A percentile compares a stretch with the other conserved stretches of the same genome.
phyloP scores from a whole-genome alignment of 1,140 invertebrate genomes.

The Phortica variegata region DNA sequence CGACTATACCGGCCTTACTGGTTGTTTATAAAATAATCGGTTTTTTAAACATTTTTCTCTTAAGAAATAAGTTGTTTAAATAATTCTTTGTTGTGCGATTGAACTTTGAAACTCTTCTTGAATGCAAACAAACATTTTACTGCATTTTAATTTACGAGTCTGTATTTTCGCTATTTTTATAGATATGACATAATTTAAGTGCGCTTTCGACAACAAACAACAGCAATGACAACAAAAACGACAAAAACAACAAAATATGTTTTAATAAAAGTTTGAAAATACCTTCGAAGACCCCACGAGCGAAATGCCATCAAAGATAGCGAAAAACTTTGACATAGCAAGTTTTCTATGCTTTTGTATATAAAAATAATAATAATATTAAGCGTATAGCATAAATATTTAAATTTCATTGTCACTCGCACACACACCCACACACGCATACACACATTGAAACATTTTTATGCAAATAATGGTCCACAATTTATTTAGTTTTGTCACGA shows the following conservation, averaged over 20 bases:
- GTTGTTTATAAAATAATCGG: not conserved
- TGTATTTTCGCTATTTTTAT: constrained; percentile 49
- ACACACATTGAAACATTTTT: constrained; percentile 31
- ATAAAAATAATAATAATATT: constrained; percentile 46
- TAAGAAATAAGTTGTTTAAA: constrained; percentile 22
- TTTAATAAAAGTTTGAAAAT: constrained; percentile 45
- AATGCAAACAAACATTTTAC: not conserved
- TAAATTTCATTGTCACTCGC: constrained; percentile 53
- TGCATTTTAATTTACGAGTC: constrained; percentile 36
- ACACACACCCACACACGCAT: constrained; percentile 16
- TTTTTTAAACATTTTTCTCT: constrained; percentile 25
- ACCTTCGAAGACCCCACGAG: constrained; percentile 1
- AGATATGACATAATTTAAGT: constrained; percentile 28
- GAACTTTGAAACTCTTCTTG: not conserved
- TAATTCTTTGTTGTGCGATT: no score
- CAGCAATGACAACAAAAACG: constrained; percentile 11
- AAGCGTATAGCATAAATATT: constrained; percentile 55
- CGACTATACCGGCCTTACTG: not conserved
- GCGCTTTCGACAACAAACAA: constrained; percentile 17
- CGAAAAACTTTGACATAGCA: constrained; percentile 30
- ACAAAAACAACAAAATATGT: constrained; percentile 37
- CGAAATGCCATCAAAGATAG: constrained; percentile 10
- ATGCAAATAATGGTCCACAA: constrained; percentile 45
- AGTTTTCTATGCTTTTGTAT: no score
- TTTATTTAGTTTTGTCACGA: constrained; percentile 51